These are phyloP conservation scores for Scopus umbretta DNA, from an alignment of 2,113 vertebrate species.

Conservation along the genomic window DNA sequence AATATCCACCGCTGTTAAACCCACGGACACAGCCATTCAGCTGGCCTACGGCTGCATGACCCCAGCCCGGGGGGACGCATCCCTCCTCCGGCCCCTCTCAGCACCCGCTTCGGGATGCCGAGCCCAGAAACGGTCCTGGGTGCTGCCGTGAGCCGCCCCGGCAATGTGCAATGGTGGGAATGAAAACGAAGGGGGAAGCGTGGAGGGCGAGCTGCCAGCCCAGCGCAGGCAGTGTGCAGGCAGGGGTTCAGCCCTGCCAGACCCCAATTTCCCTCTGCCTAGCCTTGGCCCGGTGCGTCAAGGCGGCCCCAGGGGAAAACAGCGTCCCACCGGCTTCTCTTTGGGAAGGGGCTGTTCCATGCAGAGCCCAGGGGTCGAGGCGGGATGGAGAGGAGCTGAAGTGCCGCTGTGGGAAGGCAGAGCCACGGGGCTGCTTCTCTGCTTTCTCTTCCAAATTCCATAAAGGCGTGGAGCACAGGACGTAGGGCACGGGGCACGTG, in stretches of 20 bases:
- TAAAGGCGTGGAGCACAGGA: fast-evolving
- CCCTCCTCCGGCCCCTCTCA: not conserved
- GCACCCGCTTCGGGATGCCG: fast-evolving
- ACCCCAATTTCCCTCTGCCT: not conserved
- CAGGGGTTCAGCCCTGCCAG: not conserved
- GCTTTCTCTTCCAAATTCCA: not conserved
- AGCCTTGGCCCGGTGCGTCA: not conserved
- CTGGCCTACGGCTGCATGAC: fast-evolving
- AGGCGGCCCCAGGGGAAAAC: not conserved
- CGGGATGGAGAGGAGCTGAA: not conserved
- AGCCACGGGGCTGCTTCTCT: not conserved
- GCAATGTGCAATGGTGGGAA: not conserved
- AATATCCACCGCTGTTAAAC: not conserved
- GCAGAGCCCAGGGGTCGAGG: fast-evolving
- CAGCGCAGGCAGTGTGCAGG: fast-evolving
- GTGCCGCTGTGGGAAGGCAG: not conserved
- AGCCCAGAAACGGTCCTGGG: not conserved
- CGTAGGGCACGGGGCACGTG: fast-evolving
- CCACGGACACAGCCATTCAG: not conserved
- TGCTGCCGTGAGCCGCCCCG: not conserved
- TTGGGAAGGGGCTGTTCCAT: not conserved
- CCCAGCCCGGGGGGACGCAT: not conserved
- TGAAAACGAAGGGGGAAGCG: fast-evolving
- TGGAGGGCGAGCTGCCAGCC: not conserved
- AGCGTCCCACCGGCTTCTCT: not conserved